Evolutionary conservation across 92 coral and sea anemone genomes (phyloP).

Genomic region (Phenganax subtilis): DNA sequence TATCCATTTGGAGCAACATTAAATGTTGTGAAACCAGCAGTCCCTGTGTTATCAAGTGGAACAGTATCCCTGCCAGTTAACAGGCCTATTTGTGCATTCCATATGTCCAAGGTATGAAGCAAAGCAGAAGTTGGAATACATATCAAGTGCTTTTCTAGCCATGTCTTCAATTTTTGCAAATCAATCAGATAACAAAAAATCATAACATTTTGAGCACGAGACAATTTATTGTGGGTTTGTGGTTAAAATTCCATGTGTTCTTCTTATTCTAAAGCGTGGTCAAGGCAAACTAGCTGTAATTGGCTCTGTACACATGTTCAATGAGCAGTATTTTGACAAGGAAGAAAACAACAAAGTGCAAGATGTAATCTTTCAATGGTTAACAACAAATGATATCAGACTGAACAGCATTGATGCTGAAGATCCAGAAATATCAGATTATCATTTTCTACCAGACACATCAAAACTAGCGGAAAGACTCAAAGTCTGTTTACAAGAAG

Average conservation of each 20-base stretch:
- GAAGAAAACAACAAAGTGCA: slow-evolving; percentile 96
- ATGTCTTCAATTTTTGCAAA: too few relatives aligned
- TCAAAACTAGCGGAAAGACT: slow-evolving; percentile 84
- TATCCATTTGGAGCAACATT: slow-evolving; percentile 95
- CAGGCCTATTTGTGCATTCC: slow-evolving; percentile 97
- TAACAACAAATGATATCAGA: slow-evolving; percentile 86
- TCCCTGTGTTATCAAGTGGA: slow-evolving; percentile 80
- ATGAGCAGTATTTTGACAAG: slow-evolving; percentile 96
- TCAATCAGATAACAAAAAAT: too few relatives aligned
- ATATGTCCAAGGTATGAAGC: slow-evolving; percentile 64
- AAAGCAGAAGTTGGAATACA: too few relatives aligned
- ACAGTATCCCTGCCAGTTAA: slow-evolving; percentile 98
- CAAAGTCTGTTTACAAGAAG: slow-evolving; percentile 93
- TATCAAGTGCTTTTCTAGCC: too few relatives aligned
- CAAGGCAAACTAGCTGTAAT: slow-evolving; percentile 88
- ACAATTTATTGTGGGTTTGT: background rate
- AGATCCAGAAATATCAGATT: slow-evolving; percentile 97
- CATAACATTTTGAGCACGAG: too few relatives aligned
- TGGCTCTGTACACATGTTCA: slow-evolving; percentile 98
- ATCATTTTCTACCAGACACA: slow-evolving; percentile 92
- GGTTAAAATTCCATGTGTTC: background rate
- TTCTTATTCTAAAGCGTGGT: slow-evolving; percentile 53
- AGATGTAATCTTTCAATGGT: slow-evolving; percentile 96
- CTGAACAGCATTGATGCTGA: slow-evolving; percentile 96
- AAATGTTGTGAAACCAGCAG: slow-evolving; percentile 90